These are phyloP conservation scores for Pandion haliaetus DNA, from an alignment of 2,113 vertebrate genomes.

Conservation along the genomic window DNA sequence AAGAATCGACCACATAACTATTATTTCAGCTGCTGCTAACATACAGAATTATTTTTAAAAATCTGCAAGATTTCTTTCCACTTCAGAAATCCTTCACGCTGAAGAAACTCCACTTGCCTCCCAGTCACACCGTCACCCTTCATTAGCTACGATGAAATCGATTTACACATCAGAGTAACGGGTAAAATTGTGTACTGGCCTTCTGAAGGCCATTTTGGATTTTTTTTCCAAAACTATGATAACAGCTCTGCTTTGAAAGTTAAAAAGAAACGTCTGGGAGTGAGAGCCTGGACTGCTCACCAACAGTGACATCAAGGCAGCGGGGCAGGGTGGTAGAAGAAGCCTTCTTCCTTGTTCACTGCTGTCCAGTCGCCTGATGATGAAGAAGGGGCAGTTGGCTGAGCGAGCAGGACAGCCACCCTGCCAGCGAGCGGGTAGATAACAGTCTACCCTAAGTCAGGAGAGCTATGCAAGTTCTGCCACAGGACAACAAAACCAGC, in stretches of 20 bases:
- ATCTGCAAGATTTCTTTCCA: neutral
- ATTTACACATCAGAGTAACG: neutral
- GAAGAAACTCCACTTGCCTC: neutral
- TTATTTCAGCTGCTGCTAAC: neutral
- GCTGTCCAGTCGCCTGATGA: no score
- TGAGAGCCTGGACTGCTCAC: neutral
- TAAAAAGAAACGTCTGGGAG: neutral
- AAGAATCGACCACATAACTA: neutral
- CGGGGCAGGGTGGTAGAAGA: rapidly evolving
- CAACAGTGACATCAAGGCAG: neutral
- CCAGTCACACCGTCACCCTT: neutral
- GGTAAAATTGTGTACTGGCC: neutral
- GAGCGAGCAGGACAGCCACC: no score
- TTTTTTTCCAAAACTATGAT: no score
- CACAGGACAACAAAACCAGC: neutral
- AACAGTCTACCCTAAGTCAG: neutral
- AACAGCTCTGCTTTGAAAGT: neutral
- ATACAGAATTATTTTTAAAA: neutral
- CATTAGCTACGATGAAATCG: neutral
- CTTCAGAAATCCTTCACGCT: neutral
- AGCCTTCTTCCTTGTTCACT: rapidly evolving
- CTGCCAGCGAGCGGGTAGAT: neutral
- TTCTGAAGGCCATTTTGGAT: neutral
- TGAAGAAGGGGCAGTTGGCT: neutral
- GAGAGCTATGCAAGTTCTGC: neutral